These are phyloP conservation scores for Gymnarchus niloticus DNA, from an alignment of 2,113 vertebrate species.

Conservation along the genomic window DNA sequence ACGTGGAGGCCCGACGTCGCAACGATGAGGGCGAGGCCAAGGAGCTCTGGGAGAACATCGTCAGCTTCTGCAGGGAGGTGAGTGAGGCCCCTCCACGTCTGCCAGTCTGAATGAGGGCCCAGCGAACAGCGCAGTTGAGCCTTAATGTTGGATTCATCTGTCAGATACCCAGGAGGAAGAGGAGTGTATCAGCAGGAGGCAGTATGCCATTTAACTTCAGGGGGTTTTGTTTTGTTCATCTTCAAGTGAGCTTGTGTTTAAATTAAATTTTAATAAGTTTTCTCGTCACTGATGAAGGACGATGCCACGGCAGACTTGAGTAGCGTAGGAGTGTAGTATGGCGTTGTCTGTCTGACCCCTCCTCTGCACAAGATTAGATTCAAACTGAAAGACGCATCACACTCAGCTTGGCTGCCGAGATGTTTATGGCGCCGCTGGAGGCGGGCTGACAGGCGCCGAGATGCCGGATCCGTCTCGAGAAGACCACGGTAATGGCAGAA, in stretches of 20 bases:
- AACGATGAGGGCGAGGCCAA: constrained; percentile 94
- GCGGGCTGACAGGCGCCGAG: no score
- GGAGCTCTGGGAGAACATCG: constrained; percentile 93
- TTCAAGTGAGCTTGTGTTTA: background rate
- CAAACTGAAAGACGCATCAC: no score
- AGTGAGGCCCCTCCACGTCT: constrained; percentile 32
- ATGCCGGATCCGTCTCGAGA: no score
- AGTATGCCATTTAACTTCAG: background rate
- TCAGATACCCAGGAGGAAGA: background rate
- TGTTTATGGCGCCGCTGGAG: no score
- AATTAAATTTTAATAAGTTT: background rate
- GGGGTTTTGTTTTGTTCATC: background rate
- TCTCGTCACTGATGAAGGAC: no score
- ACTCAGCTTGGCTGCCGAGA: no score
- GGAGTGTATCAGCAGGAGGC: no score
- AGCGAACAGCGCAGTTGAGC: background rate
- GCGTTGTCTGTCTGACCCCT: no score
- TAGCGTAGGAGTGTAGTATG: background rate
- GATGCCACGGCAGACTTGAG: background rate
- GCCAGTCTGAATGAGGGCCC: background rate
- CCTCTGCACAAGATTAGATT: no score
- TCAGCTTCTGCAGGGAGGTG: constrained; percentile 93
- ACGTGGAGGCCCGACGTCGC: constrained; percentile 83
- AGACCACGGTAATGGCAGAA: no score
- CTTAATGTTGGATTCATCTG: background rate